Evolutionary conservation across 2,888 invertebrate species (phyloP), one percentile per base, ranked within the genome.

Genomic region (Petrolisthes cinctipes): DNA sequence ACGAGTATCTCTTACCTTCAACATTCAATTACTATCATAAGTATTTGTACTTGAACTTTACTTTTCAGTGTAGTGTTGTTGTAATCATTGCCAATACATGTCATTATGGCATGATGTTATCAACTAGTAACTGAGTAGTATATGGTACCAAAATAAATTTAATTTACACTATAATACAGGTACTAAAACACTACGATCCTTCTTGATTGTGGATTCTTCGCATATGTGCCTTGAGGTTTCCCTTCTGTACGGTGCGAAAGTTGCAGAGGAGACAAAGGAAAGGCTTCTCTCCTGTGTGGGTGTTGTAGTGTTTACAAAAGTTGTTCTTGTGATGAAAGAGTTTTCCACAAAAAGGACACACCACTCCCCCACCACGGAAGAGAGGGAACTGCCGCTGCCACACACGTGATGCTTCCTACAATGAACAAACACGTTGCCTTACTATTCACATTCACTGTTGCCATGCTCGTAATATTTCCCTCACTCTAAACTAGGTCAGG

Each of bases 211-310:
- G 86, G 14, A 86, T 79, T 66, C 54, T 81, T 54, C 89, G 83
- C 80, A 89, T 61, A 20, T 89, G 89, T 6, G 82, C 73, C 61
- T 82, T 86, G 37, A 89, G 85, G 53, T 89, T 89, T 9, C 85
- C 87, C 68, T 88, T 89, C 83, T 89, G 89, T 54, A 83, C 82
- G 75, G 89, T 87, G 54, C 87, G 82, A 78, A 85, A 89, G 61
- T 57, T 53, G 83, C 89, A 89, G 83, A 85, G 73, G 61, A 11
- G 66, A 68, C 90, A 90, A 56, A 11, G 37, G 86, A 83, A 86
- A 54, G 88, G 88, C 61, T 89, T 89, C 85, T 90, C 90, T 79
- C 90, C 90, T 0, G 90, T 90, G 83, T 90, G 90, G 23, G 88
- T 90, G 54, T 75, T 83, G 84, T 78, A 86, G 82, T 90, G 90